These are phyloP conservation scores for Dolichotis patagonum DNA, from an alignment of 2,113 vertebrate species.

Conservation along the genomic window DNA sequence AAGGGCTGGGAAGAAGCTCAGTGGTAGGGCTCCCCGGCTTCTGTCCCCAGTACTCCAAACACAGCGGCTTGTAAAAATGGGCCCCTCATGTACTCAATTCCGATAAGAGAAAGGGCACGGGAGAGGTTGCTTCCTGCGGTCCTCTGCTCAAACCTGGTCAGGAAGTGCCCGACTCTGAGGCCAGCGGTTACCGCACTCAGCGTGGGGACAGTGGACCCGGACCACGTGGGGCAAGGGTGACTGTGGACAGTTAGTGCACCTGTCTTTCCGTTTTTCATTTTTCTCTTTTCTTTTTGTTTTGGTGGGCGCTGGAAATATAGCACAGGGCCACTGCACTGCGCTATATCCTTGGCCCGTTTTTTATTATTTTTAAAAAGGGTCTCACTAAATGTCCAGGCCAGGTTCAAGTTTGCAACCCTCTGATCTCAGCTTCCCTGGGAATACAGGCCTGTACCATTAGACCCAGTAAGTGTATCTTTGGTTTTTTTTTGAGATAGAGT, in stretches of 20 bases:
- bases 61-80: neutral
- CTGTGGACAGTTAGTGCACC: neutral
- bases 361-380: neutral
- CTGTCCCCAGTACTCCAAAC: neutral
- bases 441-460: no score
- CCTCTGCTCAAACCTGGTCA: neutral
- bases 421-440: no score
- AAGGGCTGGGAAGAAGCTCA: neutral
- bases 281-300: neutral
- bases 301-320: neutral
- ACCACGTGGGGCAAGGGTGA: neutral
- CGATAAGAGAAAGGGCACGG: neutral
- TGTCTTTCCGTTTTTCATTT: neutral
- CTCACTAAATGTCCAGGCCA: neutral
- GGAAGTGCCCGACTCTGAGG: neutral
- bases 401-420: neutral
- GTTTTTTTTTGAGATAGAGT: no score
- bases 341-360: neutral
- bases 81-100: neutral
- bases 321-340: neutral
- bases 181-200: neutral
- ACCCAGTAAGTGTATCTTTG: no score
- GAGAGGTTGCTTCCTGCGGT: neutral
- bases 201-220: no score
- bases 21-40: neutral